Evolutionary conservation across 2,888 invertebrate species (phyloP).

Genomic region (Drosophila hamatofila): DNA sequence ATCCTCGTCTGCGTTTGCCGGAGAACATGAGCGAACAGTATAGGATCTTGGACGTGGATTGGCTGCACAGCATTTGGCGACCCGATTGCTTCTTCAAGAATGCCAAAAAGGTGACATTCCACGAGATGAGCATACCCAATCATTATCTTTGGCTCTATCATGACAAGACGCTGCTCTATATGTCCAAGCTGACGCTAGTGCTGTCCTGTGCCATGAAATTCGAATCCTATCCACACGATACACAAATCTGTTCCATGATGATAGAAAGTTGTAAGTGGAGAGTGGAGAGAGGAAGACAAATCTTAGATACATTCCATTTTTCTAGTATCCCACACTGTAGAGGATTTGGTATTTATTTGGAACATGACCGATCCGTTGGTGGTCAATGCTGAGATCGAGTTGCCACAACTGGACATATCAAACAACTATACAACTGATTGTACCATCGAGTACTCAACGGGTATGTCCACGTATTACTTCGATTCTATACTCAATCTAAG

Average conservation of each 20-base stretch:
- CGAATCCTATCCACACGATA: constrained; percentile 96
- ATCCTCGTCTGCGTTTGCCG: constrained; percentile 94
- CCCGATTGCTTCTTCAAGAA: constrained; percentile 98
- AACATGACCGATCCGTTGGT: constrained; percentile 95
- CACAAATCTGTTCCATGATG: constrained; percentile 97
- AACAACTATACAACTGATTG: constrained; percentile 96
- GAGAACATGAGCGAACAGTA: constrained; percentile 97
- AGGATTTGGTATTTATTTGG: constrained; percentile 97
- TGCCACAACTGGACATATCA: constrained; percentile 94
- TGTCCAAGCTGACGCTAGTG: constrained; percentile 96
- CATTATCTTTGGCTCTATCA: constrained; percentile 96
- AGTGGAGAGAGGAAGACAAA: neutral
- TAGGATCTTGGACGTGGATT: constrained; percentile 94
- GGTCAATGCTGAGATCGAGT: constrained; percentile 94
- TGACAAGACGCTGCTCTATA: constrained; percentile 95
- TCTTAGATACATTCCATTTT: constrained; percentile 23
- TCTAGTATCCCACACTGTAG: constrained; percentile 96
- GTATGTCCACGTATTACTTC: constrained; percentile 45
- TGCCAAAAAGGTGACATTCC: constrained; percentile 96
- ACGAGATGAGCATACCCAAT: constrained; percentile 97
- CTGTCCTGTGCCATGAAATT: constrained; percentile 98
- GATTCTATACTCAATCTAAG: neutral
- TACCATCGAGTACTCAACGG: constrained; percentile 95
- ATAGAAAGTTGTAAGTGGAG: constrained; percentile 95
- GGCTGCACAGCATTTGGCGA: constrained; percentile 96